Evolutionary conservation across 2,888 invertebrate genomes (phyloP).

Genomic region (Lapara coniferarum): DNA sequence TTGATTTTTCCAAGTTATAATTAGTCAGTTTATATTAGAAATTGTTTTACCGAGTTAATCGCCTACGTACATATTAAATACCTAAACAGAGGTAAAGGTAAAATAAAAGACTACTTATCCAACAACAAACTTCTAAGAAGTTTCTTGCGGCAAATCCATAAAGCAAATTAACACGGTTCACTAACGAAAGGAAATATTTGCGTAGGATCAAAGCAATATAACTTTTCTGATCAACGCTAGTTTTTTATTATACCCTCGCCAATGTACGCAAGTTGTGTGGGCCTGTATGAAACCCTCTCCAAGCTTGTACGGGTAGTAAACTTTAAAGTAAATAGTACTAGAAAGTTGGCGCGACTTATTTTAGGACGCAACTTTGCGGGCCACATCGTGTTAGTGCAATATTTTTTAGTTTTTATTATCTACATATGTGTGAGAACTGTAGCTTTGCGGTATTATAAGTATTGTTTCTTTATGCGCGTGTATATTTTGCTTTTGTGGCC

Average conservation of each 20-base stretch:
- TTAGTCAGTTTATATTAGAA: background rate
- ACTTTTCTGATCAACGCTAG: slow-evolving; percentile 48
- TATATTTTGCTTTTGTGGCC: background rate
- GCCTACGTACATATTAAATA: background rate
- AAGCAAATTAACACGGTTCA: slow-evolving; percentile 25
- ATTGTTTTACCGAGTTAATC: background rate
- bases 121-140: slow-evolving; percentile 15
- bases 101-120: background rate
- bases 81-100: slow-evolving; percentile 11
- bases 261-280: slow-evolving; percentile 45
- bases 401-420: slow-evolving; percentile 21
- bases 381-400: slow-evolving; percentile 10
- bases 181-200: slow-evolving; percentile 23
- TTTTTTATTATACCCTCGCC: slow-evolving; percentile 42
- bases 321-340: slow-evolving; percentile 43
- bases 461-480: background rate
- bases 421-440: slow-evolving; percentile 16
- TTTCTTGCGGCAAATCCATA: slow-evolving; percentile 23
- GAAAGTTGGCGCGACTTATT: slow-evolving; percentile 42
- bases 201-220: slow-evolving; percentile 30
- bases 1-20: too few species aligned
- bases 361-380: slow-evolving; percentile 37
- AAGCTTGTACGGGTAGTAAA: slow-evolving; percentile 42
- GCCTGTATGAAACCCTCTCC: slow-evolving; percentile 39
- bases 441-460: slow-evolving; percentile 9